A percentile compares a stretch with the other conserved stretches of the same genome.
Evolutionary conservation across 2,113 vertebrate species (phyloP).

Genomic region (Neodon shergylaensis): DNA sequence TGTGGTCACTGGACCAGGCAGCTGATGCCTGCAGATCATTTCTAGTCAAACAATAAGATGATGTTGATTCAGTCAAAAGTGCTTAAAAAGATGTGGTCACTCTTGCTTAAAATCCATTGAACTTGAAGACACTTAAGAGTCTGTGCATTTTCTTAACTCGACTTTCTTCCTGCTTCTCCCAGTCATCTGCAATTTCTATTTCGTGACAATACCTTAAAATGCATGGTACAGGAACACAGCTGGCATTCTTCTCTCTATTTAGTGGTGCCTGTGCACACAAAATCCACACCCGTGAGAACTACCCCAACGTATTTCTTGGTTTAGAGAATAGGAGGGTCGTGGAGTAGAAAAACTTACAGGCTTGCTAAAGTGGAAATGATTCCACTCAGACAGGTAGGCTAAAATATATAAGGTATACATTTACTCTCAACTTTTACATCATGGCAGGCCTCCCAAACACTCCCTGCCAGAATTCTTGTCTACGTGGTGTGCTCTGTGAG

Average conservation of each 20-base stretch:
- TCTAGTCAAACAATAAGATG: conserved; percentile 71
- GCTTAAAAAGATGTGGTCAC: not conserved
- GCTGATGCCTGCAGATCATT: conserved; percentile 69
- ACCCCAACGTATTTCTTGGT: not conserved
- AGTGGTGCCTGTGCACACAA: not conserved
- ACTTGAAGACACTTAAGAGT: not conserved
- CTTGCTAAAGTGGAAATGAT: not conserved
- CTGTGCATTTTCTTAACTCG: not conserved
- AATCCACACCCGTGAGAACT: not conserved
- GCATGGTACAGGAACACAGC: not conserved
- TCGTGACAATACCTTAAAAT: not conserved
- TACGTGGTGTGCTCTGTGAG: not conserved
- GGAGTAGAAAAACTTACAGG: not conserved
- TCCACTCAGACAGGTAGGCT: not conserved
- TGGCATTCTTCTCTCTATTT: not conserved
- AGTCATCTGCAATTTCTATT: not conserved
- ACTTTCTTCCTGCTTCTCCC: not conserved
- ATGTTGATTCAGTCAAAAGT: conserved; percentile 73
- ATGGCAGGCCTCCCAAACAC: not conserved
- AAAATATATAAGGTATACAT: not conserved
- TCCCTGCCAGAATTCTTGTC: not conserved
- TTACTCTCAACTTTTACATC: not conserved
- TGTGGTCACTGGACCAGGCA: conserved; percentile 71
- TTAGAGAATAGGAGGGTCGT: not conserved
- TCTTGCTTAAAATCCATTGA: not conserved